These are phyloP conservation scores for Enteromius thamalakanensis DNA, from an alignment of 2,797 vertebrate species.

Conservation along the genomic window DNA sequence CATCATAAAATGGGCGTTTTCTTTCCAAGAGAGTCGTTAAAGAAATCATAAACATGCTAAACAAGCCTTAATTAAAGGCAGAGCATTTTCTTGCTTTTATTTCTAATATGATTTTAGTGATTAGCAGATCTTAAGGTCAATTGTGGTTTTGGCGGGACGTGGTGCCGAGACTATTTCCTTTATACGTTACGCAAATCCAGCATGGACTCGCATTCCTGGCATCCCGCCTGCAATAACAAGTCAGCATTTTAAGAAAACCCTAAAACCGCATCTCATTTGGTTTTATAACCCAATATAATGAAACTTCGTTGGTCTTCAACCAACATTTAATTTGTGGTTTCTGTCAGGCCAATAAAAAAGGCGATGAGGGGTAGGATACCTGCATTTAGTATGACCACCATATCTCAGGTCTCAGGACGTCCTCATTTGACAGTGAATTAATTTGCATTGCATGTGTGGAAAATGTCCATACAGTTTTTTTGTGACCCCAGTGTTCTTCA, in stretches of 20 bases:
- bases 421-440: background rate
- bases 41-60: conserved; percentile 56
- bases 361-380: conserved; percentile 13
- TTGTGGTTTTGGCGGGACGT: conserved; percentile 42
- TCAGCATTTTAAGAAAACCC: conserved; percentile 52
- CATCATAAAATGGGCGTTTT: conserved; percentile 31
- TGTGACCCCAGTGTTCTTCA: background rate
- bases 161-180: conserved; percentile 33
- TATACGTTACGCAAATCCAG: background rate
- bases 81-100: conserved; percentile 36
- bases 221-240: conserved; percentile 53
- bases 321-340: conserved; percentile 48
- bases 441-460: background rate
- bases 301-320: conserved; percentile 41
- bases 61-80: conserved; percentile 54
- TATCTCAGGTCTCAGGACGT: too few relatives aligned
- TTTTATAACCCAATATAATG: conserved; percentile 51
- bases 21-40: conserved; percentile 48
- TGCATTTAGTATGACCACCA: background rate
- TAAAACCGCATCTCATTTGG: conserved; percentile 57
- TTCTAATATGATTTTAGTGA: conserved; percentile 51
- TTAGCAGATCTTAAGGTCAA: conserved; percentile 46
- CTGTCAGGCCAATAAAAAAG: conserved; percentile 21
- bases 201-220: conserved; percentile 52
- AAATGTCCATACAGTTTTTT: background rate